phyloP scores from a whole-genome alignment of 2,797 vertebrate species.

The Peromyscus attwateri region DNA sequence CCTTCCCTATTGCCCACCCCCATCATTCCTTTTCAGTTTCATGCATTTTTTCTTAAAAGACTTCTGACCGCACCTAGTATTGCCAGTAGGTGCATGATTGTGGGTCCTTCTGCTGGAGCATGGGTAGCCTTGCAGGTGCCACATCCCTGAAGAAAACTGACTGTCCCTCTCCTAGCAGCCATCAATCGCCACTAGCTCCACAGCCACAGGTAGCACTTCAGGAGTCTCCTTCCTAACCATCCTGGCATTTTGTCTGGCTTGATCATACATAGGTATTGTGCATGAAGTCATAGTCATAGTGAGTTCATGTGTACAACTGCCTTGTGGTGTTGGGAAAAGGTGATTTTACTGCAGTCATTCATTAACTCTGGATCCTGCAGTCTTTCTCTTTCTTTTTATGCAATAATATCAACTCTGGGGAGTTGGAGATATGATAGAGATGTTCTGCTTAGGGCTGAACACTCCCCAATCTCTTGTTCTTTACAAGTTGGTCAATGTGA shows the following conservation, averaged over 20 bases:
- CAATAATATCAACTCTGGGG: too few species aligned
- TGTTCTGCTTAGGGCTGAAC: too few species aligned
- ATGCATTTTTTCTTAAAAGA: neutral
- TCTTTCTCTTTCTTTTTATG: neutral
- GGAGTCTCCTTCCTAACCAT: too few species aligned
- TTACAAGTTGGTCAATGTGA: neutral
- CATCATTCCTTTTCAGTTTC: neutral
- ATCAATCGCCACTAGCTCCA: neutral
- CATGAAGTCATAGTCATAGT: neutral
- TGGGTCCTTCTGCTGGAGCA: neutral
- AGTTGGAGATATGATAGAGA: too few species aligned
- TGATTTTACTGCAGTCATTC: neutral
- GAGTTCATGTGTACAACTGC: neutral
- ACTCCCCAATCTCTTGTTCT: neutral
- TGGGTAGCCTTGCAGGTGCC: neutral
- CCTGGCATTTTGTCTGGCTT: neutral
- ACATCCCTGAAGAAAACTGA: neutral
- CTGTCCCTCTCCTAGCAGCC: neutral
- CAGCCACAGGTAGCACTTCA: neutral
- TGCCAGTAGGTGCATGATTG: neutral
- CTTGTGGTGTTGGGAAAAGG: neutral
- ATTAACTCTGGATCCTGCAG: neutral
- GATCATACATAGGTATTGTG: too few species aligned
- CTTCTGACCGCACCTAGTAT: neutral
- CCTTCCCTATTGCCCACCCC: neutral